A percentile compares a stretch with the other conserved stretches of the same genome.
Conservation (phyloP, 2,888 invertebrate genomes). For the Drosophila mercatorum region DNA sequence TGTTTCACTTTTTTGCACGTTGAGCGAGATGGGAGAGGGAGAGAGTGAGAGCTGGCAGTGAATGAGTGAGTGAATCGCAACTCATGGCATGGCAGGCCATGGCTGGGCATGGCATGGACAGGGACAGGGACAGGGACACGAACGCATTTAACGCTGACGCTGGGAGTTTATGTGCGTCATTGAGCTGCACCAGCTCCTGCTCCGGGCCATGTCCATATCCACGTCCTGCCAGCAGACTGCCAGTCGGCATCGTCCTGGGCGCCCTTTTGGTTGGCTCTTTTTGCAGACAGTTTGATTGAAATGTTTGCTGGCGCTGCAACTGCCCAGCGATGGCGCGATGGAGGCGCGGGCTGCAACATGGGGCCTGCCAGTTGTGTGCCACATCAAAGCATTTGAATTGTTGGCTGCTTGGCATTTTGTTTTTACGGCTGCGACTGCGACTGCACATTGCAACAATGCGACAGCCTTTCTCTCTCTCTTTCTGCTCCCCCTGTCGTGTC, state of each 20-base stretch:
- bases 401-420: slow-evolving; percentile 57
- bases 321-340: slow-evolving; percentile 14
- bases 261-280: slow-evolving; percentile 51
- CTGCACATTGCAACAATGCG: slow-evolving; percentile 72
- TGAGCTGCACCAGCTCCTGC: slow-evolving; percentile 34
- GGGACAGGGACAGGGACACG: slow-evolving; percentile 62
- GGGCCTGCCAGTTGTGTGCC: slow-evolving; percentile 34
- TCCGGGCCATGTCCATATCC: not conserved
- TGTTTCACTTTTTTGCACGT: slow-evolving; percentile 54
- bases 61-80: slow-evolving; percentile 74
- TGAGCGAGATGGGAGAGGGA: not conserved
- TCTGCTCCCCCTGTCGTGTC: slow-evolving; percentile 13
- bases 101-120: slow-evolving; percentile 55
- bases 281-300: slow-evolving; percentile 69
- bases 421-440: slow-evolving; percentile 42
- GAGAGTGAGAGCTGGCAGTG: not conserved
- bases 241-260: slow-evolving; percentile 33
- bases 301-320: slow-evolving; percentile 72
- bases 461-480: slow-evolving; percentile 20
- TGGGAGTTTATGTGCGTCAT: slow-evolving; percentile 76
- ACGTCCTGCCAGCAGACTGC: slow-evolving; percentile 9
- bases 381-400: slow-evolving; percentile 77
- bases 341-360: not conserved
- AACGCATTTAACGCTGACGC: slow-evolving; percentile 77
- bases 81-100: slow-evolving; percentile 64